A percentile compares a stretch with the other conserved stretches of the same genome.
These are phyloP conservation scores for Drosophila aff. DNA, from an alignment of 1,140 invertebrate genomes.

Conservation along the genomic window DNA sequence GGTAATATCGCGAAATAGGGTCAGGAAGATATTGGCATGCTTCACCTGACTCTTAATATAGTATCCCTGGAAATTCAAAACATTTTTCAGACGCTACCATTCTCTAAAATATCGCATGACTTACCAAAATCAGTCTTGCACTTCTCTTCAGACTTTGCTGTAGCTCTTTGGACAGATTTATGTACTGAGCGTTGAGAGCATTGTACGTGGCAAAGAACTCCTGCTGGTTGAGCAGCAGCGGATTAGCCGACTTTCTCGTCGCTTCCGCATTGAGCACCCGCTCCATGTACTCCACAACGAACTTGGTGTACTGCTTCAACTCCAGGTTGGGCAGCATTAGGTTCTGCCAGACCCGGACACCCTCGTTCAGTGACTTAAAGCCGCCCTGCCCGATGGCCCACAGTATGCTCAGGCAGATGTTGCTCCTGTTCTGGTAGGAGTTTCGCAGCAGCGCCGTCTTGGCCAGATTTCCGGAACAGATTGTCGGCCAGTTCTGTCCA, in stretches of 20 bases:
- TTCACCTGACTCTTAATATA: constrained; percentile 69
- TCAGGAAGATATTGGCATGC: constrained; percentile 75
- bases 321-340: constrained; percentile 92
- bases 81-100: background rate
- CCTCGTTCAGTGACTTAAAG: constrained; percentile 88
- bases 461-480: constrained; percentile 87
- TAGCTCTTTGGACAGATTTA: constrained; percentile 75
- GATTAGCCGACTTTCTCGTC: constrained; percentile 51
- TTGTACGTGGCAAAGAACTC: constrained; percentile 85
- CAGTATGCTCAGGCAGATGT: constrained; percentile 90
- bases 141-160: constrained; percentile 85
- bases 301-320: constrained; percentile 90
- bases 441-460: constrained; percentile 89
- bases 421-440: constrained; percentile 92
- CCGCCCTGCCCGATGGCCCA: constrained; percentile 93
- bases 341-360: constrained; percentile 93
- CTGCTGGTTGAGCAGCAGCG: constrained; percentile 66
- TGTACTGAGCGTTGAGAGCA: constrained; percentile 72
- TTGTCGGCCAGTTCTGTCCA: constrained; percentile 88
- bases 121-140: constrained; percentile 65
- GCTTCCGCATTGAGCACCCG: constrained; percentile 86
- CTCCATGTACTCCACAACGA: constrained; percentile 89
- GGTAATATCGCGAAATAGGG: constrained; percentile 64
- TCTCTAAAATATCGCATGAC: background rate
- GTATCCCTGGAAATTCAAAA: constrained; percentile 44